phyloP scores from a whole-genome alignment of 1,140 invertebrate species.

The Rhizoglyphus robini region DNA sequence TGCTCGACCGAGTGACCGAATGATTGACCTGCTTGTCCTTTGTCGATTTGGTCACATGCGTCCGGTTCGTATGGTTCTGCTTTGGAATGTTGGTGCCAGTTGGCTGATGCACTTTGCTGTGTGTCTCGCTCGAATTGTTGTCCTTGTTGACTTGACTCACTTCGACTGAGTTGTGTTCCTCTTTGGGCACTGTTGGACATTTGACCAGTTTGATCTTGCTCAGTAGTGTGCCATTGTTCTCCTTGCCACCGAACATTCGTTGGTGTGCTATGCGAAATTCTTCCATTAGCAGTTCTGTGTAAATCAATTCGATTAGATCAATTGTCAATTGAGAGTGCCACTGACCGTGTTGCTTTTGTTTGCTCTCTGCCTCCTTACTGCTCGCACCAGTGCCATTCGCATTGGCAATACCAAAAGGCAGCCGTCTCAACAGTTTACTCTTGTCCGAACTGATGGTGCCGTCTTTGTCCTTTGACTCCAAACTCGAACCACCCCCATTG shows the following conservation, averaged over 20 bases:
- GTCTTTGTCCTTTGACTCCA: not conserved
- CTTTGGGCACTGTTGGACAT: not conserved
- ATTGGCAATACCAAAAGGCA: not conserved
- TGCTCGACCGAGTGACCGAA: not conserved
- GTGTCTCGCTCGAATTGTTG: not conserved
- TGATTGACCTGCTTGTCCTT: too few species aligned
- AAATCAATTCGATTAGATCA: not conserved
- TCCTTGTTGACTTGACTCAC: not conserved
- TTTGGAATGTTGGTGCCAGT: not conserved
- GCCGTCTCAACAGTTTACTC: slow-evolving; percentile 5
- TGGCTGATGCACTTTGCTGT: not conserved
- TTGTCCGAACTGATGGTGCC: not conserved
- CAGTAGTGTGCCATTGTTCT: not conserved
- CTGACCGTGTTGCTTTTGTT: slow-evolving; percentile 2
- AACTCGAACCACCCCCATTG: not conserved
- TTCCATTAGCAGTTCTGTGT: slow-evolving; percentile 26
- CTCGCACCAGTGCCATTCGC: not conserved
- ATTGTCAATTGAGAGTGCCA: not conserved
- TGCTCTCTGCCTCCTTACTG: not conserved
- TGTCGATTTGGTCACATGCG: not conserved
- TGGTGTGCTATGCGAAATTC: slow-evolving; percentile 27
- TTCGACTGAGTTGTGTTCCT: not conserved
- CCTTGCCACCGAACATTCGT: slow-evolving; percentile 26
- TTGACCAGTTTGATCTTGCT: not conserved
- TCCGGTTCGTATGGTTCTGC: not conserved